phyloP scores from a whole-genome alignment of 2,797 vertebrate species.

The Phalloptychus januarius region DNA sequence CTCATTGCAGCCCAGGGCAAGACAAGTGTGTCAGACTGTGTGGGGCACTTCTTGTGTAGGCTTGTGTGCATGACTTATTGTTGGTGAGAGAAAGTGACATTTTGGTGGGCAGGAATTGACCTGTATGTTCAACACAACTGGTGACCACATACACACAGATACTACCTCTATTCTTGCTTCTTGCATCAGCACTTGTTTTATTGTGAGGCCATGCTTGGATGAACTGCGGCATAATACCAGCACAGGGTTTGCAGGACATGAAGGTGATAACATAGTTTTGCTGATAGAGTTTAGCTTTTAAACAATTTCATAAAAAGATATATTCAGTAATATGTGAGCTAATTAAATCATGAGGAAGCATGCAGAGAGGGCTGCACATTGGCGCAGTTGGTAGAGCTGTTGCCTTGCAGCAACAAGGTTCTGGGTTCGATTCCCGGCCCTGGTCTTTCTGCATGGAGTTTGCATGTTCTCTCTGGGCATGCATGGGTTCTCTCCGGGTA shows the following conservation, averaged over 20 bases:
- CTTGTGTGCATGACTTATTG: conserved; percentile 46
- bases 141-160: conserved; percentile 25
- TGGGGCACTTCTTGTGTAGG: conserved; percentile 17
- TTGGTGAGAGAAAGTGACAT: conserved; percentile 62
- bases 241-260: conserved; percentile 3
- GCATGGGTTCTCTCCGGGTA: too few relatives aligned
- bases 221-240: conserved; percentile 19
- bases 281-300: not conserved
- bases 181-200: conserved; percentile 24
- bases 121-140: conserved; percentile 50
- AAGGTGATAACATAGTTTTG: not conserved
- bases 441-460: too few relatives aligned
- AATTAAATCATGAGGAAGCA: not conserved
- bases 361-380: too few relatives aligned
- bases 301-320: not conserved
- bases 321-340: not conserved
- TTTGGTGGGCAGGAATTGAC: conserved; percentile 67
- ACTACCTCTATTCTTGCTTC: conserved; percentile 9
- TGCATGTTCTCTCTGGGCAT: too few relatives aligned
- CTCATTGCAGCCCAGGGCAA: conserved; percentile 65
- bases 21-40: conserved; percentile 41
- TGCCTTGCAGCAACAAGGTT: too few relatives aligned
- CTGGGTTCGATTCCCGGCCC: too few relatives aligned
- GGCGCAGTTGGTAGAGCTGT: too few relatives aligned
- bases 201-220: conserved; percentile 28